Percentiles rank a stretch among this genome's conserved stretches.
phyloP scores from a whole-genome alignment of 2,113 vertebrate genomes.

The Apeltes quadracus region DNA sequence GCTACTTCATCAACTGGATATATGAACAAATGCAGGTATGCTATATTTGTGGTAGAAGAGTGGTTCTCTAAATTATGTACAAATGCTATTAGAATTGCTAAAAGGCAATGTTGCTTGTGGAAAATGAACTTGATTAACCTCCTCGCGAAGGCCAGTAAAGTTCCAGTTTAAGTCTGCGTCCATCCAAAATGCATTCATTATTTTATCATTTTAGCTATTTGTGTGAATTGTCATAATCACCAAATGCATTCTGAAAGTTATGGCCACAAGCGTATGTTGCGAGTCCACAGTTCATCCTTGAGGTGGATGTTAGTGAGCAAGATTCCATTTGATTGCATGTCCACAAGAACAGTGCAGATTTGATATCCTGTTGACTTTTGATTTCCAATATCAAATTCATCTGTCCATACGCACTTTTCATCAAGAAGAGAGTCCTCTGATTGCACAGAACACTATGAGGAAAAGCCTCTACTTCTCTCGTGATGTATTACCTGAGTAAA shows the following conservation, averaged over 20 bases:
- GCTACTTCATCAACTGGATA: slow-evolving; percentile 87
- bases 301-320: not conserved
- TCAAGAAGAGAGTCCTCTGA: not conserved
- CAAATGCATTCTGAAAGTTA: not conserved
- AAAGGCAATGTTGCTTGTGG: not conserved
- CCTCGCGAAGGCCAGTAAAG: not conserved
- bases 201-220: not conserved
- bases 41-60: not conserved
- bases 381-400: not conserved
- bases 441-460: not conserved
- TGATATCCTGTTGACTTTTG: not conserved
- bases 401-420: not conserved
- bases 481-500: not conserved
- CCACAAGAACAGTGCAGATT: not conserved
- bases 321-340: not conserved
- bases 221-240: not conserved
- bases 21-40: slow-evolving; percentile 87
- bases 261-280: not conserved
- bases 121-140: not conserved
- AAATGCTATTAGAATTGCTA: not conserved
- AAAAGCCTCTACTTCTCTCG: not conserved
- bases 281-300: not conserved
- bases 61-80: not conserved
- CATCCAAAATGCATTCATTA: not conserved
- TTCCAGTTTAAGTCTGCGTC: not conserved